Evolutionary conservation across 2,888 invertebrate species (phyloP).

Genomic region (Cephus sareptanus): DNA sequence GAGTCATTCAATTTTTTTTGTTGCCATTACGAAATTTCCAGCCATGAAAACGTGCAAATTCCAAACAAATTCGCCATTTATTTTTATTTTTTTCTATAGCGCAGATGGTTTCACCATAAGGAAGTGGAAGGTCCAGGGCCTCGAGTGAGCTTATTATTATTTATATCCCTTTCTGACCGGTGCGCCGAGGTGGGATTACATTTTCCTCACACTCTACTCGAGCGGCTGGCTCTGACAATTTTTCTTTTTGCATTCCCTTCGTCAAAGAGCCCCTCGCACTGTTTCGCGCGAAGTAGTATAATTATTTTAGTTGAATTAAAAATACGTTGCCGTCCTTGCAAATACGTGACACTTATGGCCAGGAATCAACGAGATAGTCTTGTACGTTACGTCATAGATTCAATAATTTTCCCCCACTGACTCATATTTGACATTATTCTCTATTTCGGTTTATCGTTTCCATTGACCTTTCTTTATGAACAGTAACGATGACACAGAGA

Average conservation of each 20-base stretch:
- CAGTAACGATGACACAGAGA: background rate
- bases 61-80: background rate
- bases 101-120: background rate
- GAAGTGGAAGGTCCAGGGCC: constrained; percentile 17
- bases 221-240: constrained; percentile 36
- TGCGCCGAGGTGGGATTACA: constrained; percentile 43
- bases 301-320: constrained; percentile 63
- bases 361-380: background rate
- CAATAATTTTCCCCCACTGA: background rate
- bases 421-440: background rate
- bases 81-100: background rate
- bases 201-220: constrained; percentile 43
- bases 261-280: constrained; percentile 51
- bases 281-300: constrained; percentile 45
- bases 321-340: constrained; percentile 28
- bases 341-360: background rate
- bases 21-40: background rate
- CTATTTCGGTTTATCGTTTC: background rate
- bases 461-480: background rate
- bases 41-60: background rate
- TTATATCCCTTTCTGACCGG: constrained; percentile 45
- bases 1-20: background rate
- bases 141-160: constrained; percentile 42
- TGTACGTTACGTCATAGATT: background rate
- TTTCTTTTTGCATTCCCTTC: constrained; percentile 51